A percentile compares a stretch with the other conserved stretches of the same genome.
Evolutionary conservation across 1,140 invertebrate genomes (phyloP).

Genomic region (Kradibia gibbosae): DNA sequence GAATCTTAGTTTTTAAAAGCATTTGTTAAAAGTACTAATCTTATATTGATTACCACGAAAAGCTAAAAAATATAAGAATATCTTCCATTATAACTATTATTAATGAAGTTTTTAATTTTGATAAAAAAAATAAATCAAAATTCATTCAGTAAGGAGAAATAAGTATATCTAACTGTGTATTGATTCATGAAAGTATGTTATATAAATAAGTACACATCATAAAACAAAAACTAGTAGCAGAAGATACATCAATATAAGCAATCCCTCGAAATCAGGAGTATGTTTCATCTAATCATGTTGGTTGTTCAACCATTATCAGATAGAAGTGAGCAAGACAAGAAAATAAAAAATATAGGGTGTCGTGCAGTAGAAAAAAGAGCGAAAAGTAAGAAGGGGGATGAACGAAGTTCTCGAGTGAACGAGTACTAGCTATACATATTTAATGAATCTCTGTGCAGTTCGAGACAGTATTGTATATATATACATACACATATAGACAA

Average conservation of each 20-base stretch:
- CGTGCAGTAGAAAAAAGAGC: constrained; percentile 16
- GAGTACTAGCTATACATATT: constrained; percentile 66
- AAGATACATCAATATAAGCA: background rate
- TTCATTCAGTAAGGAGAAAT: too few relatives aligned
- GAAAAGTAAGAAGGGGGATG: constrained; percentile 37
- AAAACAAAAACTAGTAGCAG: constrained; percentile 31
- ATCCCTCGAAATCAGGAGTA: constrained; percentile 47
- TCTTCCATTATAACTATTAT: too few relatives aligned
- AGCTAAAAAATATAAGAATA: too few relatives aligned
- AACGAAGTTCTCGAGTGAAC: constrained; percentile 51
- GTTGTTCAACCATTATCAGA: constrained; percentile 52
- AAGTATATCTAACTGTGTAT: background rate
- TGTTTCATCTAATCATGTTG: constrained; percentile 56
- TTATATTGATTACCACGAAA: too few relatives aligned
- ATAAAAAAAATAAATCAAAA: too few relatives aligned
- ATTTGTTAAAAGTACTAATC: too few relatives aligned
- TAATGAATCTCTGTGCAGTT: constrained; percentile 60
- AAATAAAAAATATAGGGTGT: constrained; percentile 26
- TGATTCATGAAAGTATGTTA: constrained; percentile 21
- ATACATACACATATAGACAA: constrained; percentile 29
- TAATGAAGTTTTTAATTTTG: too few relatives aligned
- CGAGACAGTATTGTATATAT: constrained; percentile 33
- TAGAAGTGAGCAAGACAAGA: constrained; percentile 26
- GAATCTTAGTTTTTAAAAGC: too few relatives aligned
- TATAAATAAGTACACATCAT: constrained; percentile 2